Evolutionary conservation across 1,140 invertebrate genomes (phyloP).

Genomic region (Scylla paramamosain): DNA sequence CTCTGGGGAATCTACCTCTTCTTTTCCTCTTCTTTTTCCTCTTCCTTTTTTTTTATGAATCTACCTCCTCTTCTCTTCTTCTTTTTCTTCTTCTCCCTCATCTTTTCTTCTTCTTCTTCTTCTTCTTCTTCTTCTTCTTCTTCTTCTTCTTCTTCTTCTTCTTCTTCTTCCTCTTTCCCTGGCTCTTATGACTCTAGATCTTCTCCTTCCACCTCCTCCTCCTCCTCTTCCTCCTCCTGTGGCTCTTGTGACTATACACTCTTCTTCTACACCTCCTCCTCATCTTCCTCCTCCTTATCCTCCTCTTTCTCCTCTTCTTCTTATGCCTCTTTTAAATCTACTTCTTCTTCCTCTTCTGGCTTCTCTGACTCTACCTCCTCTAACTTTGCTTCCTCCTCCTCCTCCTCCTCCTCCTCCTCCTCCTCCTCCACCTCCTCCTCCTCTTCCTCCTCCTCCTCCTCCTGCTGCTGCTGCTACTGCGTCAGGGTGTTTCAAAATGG

Average conservation of each 20-base stretch:
- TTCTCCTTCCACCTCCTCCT: background rate
- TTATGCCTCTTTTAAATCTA: background rate
- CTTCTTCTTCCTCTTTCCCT: background rate
- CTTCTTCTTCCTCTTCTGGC: background rate
- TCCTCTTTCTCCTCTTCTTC: background rate
- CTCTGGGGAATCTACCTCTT: background rate
- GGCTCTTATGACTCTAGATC: background rate
- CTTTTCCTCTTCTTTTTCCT: background rate
- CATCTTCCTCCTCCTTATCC: background rate
- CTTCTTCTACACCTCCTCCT: too few species aligned
- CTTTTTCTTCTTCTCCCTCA: background rate
- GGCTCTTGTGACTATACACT: too few species aligned
- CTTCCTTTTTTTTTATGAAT: background rate
- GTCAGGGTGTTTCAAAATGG: background rate
- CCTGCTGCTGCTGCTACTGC: background rate
- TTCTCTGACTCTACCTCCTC: too few species aligned
- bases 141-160: background rate
- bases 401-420: background rate
- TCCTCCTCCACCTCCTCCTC: background rate
- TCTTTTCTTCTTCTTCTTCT: background rate
- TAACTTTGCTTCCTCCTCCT: background rate
- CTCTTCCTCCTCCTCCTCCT: constrained; percentile 5
- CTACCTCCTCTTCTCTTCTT: background rate
- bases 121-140: background rate
- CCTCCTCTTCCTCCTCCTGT: background rate